Conservation (phyloP, 2,113 vertebrate genomes). For the Oryzias javanicus region DNA sequence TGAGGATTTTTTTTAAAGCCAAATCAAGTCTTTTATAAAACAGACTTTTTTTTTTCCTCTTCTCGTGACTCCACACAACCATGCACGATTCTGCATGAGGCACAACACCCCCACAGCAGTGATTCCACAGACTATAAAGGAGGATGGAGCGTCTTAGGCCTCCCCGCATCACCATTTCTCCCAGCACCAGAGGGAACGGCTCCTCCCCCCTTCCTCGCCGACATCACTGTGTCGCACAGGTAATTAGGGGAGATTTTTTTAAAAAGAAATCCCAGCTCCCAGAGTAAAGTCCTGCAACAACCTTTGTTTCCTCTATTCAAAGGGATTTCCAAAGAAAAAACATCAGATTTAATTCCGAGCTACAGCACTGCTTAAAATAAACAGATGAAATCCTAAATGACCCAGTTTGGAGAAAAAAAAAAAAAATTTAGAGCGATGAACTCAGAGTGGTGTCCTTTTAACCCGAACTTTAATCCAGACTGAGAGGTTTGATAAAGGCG, state of each 20-base stretch:
- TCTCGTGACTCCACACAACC: slow-evolving; percentile 33
- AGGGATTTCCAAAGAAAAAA: slow-evolving; percentile 3
- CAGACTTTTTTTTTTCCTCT: background rate
- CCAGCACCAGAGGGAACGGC: slow-evolving; percentile 24
- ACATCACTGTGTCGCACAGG: background rate
- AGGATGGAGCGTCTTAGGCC: slow-evolving; percentile 3
- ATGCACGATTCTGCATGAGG: slow-evolving; percentile 8
- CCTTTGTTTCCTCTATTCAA: background rate
- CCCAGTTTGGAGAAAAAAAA: background rate
- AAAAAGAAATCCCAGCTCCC: slow-evolving; percentile 15
- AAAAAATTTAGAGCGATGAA: too few species aligned
- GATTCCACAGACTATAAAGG: background rate
- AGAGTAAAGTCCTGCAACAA: background rate
- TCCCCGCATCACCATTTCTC: slow-evolving; percentile 6
- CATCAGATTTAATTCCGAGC: slow-evolving; percentile 1
- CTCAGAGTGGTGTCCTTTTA: background rate
- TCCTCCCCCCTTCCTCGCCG: background rate
- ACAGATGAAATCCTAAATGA: background rate
- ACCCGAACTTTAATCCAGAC: slow-evolving; percentile 29
- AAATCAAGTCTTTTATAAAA: slow-evolving; percentile 62
- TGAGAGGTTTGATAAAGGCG: background rate
- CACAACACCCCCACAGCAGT: background rate
- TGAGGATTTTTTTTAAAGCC: slow-evolving; percentile 68
- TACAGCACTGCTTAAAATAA: background rate
- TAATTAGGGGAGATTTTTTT: slow-evolving; percentile 38